Base-by-base conservation (phyloP, 2,797 vertebrate genomes). In the Kryptopterus vitreolus region DNA sequence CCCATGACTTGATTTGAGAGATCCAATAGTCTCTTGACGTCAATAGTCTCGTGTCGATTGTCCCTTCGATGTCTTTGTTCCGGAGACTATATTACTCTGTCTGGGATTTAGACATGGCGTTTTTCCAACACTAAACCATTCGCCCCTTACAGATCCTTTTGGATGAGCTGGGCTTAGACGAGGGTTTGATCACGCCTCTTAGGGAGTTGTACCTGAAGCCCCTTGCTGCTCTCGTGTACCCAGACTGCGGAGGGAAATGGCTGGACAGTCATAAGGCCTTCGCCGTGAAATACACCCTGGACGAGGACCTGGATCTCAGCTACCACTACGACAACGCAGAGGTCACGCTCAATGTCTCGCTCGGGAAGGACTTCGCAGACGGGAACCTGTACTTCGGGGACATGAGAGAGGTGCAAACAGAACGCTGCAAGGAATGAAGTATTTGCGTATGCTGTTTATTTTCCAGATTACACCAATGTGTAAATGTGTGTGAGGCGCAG, bases 241-340 rank as follows among this genome's bases (percentile, higher is more conserved):
- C 95, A 0, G 97, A 99, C 83, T 92, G 92, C 22, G 96, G 96
- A 0, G 97, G 97, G 0, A 63, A 82, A 59, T 86, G 77, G 63
- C 89, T 99, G 78, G 96, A 99, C 90, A 99, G 96, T 87, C 98
- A 99, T 89, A 97, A 94, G 22, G 97, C 95, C 0, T 99, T 99
- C 1, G 95, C 95, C 9, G 98, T 99, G 84, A 98, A 97, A 84
- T 99, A 99, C 0, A 89, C 95, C 0, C 88, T 94, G 12, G 89
- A 91, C 0, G 90, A 98, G 90, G 98, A 99, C 84, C 87, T 94
- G 55, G 96, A 97, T 75, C 86, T 99, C 61, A 95, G 94, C 89
- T 96, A 95, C 68, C 98, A 99, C 90, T 99, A 95, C 0, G 97
- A 99, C 89, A 99, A 99, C 0, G 95, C 98, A 0, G 98, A 99